Conservation (phyloP, 2,797 vertebrate species). For the Amazonetta brasiliensis region DNA sequence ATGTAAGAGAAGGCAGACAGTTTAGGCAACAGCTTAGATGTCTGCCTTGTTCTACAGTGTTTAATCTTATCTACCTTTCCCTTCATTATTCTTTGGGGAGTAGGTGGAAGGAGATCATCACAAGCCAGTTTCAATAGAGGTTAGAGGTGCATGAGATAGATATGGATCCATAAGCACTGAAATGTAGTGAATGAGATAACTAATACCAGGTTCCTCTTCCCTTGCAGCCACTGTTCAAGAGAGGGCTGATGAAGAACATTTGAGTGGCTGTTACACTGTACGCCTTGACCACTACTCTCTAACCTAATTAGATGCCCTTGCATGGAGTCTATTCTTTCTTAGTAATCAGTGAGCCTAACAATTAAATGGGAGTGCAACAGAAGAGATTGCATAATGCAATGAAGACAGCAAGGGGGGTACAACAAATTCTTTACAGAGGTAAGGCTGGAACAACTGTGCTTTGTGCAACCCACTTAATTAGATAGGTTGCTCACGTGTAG, state of each 20-base stretch:
- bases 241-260: neutral
- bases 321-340: neutral
- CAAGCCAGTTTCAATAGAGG: neutral
- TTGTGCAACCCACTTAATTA: neutral
- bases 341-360: accelerated
- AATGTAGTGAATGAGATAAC: neutral
- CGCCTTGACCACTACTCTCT: neutral
- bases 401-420: accelerated
- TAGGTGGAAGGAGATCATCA: neutral
- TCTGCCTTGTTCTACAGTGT: neutral
- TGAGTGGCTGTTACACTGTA: neutral
- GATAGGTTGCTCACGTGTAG: neutral
- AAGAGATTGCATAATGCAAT: neutral
- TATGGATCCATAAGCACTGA: neutral
- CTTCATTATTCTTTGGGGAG: neutral
- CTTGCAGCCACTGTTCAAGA: accelerated
- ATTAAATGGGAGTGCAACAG: neutral
- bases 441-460: neutral
- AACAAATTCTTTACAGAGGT: neutral
- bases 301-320: neutral
- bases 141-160: neutral
- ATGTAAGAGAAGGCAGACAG: neutral
- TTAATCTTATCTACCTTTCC: neutral
- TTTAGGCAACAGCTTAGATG: neutral
- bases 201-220: accelerated